Evolutionary conservation across 2,797 vertebrate species (phyloP), one percentile per base, ranked within the genome.

Genomic region (Neosilurus hyrtlii): DNA sequence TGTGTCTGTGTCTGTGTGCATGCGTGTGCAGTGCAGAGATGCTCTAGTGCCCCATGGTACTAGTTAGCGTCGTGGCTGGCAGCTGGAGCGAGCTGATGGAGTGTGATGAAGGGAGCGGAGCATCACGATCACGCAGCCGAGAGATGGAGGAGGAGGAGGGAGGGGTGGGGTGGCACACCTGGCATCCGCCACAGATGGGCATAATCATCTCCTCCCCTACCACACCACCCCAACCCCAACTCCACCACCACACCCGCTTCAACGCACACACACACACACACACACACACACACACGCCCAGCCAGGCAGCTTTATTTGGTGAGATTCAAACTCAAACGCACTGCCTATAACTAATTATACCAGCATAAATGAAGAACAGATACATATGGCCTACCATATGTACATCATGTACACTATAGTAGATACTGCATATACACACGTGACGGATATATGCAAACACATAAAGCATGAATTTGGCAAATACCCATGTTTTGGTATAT

Each of bases 171-270:
- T 26, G 88, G 89, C 92, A 93, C 93, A 94, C 94, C 94, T 94
- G 93, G 93, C 91, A 93, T 92, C 90, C 84, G 79, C 91, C 93
- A 94, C 91, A 94, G 93, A 94, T 94, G 94, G 93, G 92, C 90
- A 92, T 91, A 93, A 94, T 93, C 92, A 94, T 93, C 92, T 91
- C 90, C 89, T 90, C 90, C 86, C 83, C 91, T 86, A 78, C 82
- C 85, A 90, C 88, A 86, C 84, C 84, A 51, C 62, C 51, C 62
- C 81, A 88, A 59, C 68, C 61, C 62, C 78, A 82, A 80, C 84
- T 74, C 79, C 79, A 83, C 87, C 83, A 79, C 82, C 83, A 79
- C 85, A 85, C 84, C 80, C 83, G 83, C 81, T 82, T 84, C 84
- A 86, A 83, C 80, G 81, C 51, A n/a, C 83, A 80, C 51, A 73